Conservation (phyloP, 2,113 vertebrate genomes). For the Egretta garzetta region DNA sequence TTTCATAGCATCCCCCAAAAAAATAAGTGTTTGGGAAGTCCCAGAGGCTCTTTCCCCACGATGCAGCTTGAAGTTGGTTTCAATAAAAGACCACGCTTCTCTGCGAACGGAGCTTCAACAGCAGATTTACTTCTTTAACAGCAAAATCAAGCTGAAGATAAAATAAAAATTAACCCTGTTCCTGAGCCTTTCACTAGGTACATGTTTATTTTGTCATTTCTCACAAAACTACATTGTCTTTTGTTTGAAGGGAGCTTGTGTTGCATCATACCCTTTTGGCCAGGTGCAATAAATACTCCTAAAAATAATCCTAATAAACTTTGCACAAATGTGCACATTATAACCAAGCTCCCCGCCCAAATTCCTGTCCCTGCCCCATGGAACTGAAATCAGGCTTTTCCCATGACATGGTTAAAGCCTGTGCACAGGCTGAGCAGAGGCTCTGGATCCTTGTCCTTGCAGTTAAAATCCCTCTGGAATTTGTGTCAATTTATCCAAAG, state of each 20-base stretch:
- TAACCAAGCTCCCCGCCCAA: neutral
- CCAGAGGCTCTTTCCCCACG: neutral
- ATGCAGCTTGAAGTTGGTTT: neutral
- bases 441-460: neutral
- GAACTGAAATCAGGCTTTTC: neutral
- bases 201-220: neutral
- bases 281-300: neutral
- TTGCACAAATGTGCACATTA: neutral
- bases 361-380: neutral
- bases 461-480: conserved; percentile 43
- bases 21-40: neutral
- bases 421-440: neutral
- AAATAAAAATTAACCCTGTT: neutral
- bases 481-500: conserved; percentile 18
- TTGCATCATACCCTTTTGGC: neutral
- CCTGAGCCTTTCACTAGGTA: neutral
- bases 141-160: neutral
- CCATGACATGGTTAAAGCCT: neutral
- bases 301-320: conserved; percentile 1
- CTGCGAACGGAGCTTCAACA: neutral
- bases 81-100: neutral
- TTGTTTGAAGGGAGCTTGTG: neutral
- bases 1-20: neutral
- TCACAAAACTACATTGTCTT: neutral
- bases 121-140: neutral